Conservation (phyloP, 2,797 vertebrate genomes). For the Danionella dracula region DNA sequence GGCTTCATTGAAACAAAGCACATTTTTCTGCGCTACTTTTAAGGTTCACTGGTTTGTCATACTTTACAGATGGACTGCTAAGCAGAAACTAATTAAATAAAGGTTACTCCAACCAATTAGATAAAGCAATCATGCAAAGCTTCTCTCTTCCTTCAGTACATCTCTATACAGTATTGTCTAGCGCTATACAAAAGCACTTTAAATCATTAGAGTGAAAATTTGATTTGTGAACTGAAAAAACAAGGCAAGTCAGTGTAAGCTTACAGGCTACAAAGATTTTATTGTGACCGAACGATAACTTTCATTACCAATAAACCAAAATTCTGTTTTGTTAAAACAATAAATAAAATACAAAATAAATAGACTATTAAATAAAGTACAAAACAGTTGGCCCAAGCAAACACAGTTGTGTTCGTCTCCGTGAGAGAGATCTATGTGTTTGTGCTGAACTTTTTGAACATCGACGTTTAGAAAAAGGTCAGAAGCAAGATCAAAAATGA, state of each 20-base stretch:
- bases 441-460: neutral
- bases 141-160: neutral
- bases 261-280: conserved; percentile 49
- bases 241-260: neutral
- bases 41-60: conserved; percentile 36
- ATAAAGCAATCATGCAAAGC: conserved; percentile 21
- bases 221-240: neutral
- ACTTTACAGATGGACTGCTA: conserved; percentile 35
- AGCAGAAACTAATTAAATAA: conserved; percentile 32
- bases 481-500: conserved; percentile 37
- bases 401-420: conserved; percentile 4
- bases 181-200: no score
- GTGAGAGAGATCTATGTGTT: neutral
- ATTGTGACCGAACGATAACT: conserved; percentile 62
- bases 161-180: neutral
- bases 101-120: conserved; percentile 15
- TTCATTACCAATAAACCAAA: conserved; percentile 65
- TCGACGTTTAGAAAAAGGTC: neutral
- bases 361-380: conserved; percentile 77
- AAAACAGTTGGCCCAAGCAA: conserved; percentile 61
- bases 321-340: conserved; percentile 69
- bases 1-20: conserved; percentile 39
- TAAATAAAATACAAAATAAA: conserved; percentile 82
- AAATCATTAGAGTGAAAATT: neutral
- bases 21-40: conserved; percentile 22